Base-by-base conservation (phyloP, 2,113 vertebrate genomes). In the Sorex fumeus region DNA sequence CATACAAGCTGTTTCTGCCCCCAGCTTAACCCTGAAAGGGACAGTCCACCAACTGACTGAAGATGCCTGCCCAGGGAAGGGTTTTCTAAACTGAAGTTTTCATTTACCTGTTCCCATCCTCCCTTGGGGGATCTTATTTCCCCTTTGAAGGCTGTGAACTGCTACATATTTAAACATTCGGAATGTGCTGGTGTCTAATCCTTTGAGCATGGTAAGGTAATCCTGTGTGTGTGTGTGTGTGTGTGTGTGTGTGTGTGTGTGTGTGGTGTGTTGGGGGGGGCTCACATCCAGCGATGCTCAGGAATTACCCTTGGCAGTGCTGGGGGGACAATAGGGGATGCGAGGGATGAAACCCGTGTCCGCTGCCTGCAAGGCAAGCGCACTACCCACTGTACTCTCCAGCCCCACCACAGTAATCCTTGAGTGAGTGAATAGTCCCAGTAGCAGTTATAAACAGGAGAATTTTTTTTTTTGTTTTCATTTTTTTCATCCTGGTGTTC, bases 91-190 rank as follows among this genome's bases (percentile, higher is more conserved):
- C 76, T 86, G 8, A n/a, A 71, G 66, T 86, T 90, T 93, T 90
- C 93, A 66, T 27, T 93, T 94, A 92, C 90, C 45, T 34, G 1
- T 27, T 86, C 30, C 47, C 40, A 16, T 80, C 88, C 79, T 91
- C 75, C 66, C 62, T 78, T 72, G 79, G 70, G 8, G n/a, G 87
- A 92, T 95, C 80, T 75, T 50, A 67, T 89, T 91, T 95, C 90
- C 64, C 79, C 66, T 92, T 79, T 57, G 76, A 18, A 64, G 77
- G n/a, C 62, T 84, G 83, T 84, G 60, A 92, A 77, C 11, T 43
- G 36, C 78, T 71, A 2, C 53, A 10, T 74, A 66, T 72, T 60
- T 85, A 95, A 93, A 80, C 47, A 86, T 95, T 90, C 80, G 85
- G 25, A 60, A 30, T 12, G 3, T 4, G 5, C 32, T 43, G 50